Evolutionary conservation across 2,888 invertebrate genomes (phyloP), one percentile per base, ranked within the genome.

Genomic region (Ptychoptera albimana): DNA sequence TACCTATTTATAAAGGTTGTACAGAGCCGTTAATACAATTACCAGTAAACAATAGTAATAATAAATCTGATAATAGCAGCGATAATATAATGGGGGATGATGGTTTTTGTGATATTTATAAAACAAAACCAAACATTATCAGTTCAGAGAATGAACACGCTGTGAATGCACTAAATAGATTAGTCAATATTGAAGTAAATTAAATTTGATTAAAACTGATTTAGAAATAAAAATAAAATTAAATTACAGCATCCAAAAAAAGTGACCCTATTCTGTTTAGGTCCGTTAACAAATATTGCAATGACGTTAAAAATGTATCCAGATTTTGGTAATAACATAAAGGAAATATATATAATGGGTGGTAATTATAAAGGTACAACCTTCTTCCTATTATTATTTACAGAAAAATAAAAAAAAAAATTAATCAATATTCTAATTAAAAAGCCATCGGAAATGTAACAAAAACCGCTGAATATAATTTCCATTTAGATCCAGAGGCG

Each of bases 201-300:
- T 5, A 5, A 23, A 23, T 3, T 23, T 38, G 41, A 31, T 45
- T 37, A 40, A 39, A 39, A 40, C 35, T n/a, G 31, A 32, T 8
- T 45, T n/a, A 30, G 34, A 2, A 10, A 36, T 30, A 32, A 36
- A 23, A 23, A 23, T 8, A 12, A 37, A 12, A 12, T 13, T 50
- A 37, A 30, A 45, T 51, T 53, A 45, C 48, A 57, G 50, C 49
- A 69, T 63, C 58, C 70, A 61, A 72, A 71, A 45, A 59, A 78
- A 54, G 64, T 82, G 14, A 71, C 72, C 0, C 55, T 84, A 9
- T 66, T 82, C 7, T 72, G 78, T 34, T 59, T 86, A 16, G 88
- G 81, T 0, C 76, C 89, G 0, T 60, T 89, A 23, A 88, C 88
- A 1, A 89, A 88, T 55, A 66, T 86, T 39, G 88, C 87, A 0